These are phyloP conservation scores for Gopherus evgoodei DNA, from an alignment of 2,113 vertebrate species.

Conservation along the genomic window DNA sequence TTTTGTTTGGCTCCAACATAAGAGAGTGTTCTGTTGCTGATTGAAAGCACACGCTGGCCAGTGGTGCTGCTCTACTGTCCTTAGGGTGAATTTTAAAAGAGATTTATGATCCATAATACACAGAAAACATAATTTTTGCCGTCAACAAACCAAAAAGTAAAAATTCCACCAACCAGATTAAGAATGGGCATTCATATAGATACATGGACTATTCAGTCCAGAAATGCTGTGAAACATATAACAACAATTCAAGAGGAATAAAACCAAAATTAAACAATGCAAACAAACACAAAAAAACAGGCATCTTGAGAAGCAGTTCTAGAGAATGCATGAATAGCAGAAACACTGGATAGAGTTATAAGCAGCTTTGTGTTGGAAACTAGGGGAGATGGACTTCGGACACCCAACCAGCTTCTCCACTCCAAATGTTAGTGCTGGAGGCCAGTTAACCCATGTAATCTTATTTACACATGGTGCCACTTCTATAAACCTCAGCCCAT, in stretches of 20 bases:
- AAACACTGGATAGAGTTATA: not conserved
- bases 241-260: not conserved
- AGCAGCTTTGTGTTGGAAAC: not conserved
- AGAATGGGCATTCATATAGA: not conserved
- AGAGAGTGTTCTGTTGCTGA: not conserved
- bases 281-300: not conserved
- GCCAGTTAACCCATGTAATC: not conserved
- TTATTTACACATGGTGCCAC: not conserved
- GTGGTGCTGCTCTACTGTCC: not conserved
- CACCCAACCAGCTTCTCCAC: not conserved
- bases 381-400: not conserved
- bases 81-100: not conserved
- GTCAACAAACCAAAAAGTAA: not conserved
- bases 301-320: not conserved
- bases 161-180: not conserved
- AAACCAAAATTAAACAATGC: not conserved
- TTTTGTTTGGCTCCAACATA: not conserved
- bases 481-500: not conserved
- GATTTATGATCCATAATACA: not conserved
- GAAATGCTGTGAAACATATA: not conserved
- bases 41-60: accelerated
- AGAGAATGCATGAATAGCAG: not conserved
- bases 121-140: not conserved
- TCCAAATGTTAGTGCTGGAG: not conserved
- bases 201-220: not conserved